Conservation (phyloP, 1,140 invertebrate species). For the Zaprionus vittiger region DNA sequence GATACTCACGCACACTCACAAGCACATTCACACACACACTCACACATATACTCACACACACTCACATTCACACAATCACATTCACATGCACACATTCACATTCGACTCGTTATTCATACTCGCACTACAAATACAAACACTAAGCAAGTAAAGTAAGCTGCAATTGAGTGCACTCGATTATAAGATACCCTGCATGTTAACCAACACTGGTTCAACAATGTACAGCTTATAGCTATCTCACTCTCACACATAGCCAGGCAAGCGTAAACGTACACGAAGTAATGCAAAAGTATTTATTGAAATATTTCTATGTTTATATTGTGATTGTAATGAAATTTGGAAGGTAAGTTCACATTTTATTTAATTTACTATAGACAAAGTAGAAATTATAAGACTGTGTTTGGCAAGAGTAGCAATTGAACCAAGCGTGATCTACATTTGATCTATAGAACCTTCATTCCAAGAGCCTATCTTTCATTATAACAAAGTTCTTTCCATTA, state of each 20-base stretch:
- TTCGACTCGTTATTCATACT: conserved; percentile 38
- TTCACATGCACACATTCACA: conserved; percentile 9
- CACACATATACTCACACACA: neutral
- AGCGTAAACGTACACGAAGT: too few relatives aligned
- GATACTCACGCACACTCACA: conserved; percentile 21
- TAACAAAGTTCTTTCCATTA: too few relatives aligned
- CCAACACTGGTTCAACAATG: neutral
- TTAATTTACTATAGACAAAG: too few relatives aligned
- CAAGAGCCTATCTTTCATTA: too few relatives aligned
- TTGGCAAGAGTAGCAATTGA: too few relatives aligned
- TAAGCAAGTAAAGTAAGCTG: neutral
- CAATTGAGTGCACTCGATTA: neutral
- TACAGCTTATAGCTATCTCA: neutral
- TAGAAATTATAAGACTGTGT: too few relatives aligned
- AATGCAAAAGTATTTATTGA: too few relatives aligned
- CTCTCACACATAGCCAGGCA: neutral
- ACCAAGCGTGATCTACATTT: too few relatives aligned
- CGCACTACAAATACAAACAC: conserved; percentile 6
- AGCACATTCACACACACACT: conserved; percentile 13
- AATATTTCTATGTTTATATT: too few relatives aligned
- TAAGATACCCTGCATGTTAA: neutral
- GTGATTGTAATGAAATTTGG: too few relatives aligned
- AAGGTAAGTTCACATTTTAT: too few relatives aligned
- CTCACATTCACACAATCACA: neutral
- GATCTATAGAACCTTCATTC: too few relatives aligned